Evolutionary conservation across 2,113 vertebrate species (phyloP).

Genomic region (Tenrec ecaudatus): DNA sequence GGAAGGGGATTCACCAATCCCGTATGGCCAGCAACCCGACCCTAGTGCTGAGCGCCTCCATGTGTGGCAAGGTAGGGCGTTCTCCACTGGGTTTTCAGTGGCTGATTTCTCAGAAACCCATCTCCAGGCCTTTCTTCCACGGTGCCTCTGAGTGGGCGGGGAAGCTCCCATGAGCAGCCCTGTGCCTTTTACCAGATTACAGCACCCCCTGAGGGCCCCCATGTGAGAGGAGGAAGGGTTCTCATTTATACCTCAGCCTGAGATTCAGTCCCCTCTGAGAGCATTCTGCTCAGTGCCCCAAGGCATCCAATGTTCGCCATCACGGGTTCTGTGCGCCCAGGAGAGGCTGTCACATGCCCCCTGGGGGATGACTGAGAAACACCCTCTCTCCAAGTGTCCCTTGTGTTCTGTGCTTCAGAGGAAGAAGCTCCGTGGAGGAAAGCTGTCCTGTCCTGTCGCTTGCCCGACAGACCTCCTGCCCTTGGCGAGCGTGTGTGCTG

Average conservation of each 20-base stretch:
- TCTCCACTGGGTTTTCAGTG: background rate
- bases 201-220: background rate
- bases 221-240: background rate
- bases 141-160: background rate
- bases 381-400: background rate
- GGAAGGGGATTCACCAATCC: background rate
- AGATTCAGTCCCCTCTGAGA: background rate
- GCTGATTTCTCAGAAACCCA: background rate
- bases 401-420: background rate
- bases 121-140: background rate
- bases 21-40: background rate
- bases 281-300: accelerated
- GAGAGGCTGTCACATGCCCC: too few species aligned
- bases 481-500: background rate
- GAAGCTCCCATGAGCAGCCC: too few species aligned
- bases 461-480: background rate
- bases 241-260: background rate
- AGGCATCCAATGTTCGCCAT: background rate
- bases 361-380: background rate
- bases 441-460: background rate
- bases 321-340: accelerated
- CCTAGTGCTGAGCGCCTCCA: background rate
- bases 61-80: background rate
- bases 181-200: background rate
- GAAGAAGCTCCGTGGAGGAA: background rate